phyloP scores from a whole-genome alignment of 64 coral and sea anemone genomes.

The Porites lutea region DNA sequence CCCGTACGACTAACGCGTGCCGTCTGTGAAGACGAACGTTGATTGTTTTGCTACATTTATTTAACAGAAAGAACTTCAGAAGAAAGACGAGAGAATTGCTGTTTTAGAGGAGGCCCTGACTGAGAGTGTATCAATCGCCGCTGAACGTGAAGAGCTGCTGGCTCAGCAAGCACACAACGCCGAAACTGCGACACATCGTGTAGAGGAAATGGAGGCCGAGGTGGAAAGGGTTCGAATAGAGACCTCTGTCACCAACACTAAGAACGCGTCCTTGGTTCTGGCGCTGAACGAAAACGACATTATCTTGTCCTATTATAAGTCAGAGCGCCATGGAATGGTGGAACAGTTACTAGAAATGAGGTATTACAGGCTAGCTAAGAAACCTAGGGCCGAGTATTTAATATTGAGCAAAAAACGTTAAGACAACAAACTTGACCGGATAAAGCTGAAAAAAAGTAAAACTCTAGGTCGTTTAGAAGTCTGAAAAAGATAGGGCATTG shows the following conservation, averaged over 20 bases:
- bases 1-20: too few relatives aligned
- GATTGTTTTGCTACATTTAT: neutral
- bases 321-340: constrained; percentile 81
- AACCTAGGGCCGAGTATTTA: too few relatives aligned
- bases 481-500: too few relatives aligned
- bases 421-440: too few relatives aligned
- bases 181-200: constrained; percentile 70
- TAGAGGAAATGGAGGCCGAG: constrained; percentile 94
- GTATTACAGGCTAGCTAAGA: constrained; percentile 6
- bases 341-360: constrained; percentile 97
- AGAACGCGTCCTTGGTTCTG: constrained; percentile 92
- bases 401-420: too few relatives aligned
- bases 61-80: constrained; percentile 75
- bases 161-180: constrained; percentile 83
- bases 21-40: neutral
- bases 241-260: constrained; percentile 94
- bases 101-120: constrained; percentile 90
- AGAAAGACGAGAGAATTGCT: constrained; percentile 87
- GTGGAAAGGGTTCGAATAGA: constrained; percentile 88
- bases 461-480: too few relatives aligned
- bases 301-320: constrained; percentile 92
- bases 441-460: too few relatives aligned
- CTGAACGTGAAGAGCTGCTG: constrained; percentile 87
- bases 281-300: constrained; percentile 94
- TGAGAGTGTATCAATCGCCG: constrained; percentile 94